Evolutionary conservation across 2,797 vertebrate genomes (phyloP), one percentile per base, ranked within the genome.

Genomic region (Danio kyathit): DNA sequence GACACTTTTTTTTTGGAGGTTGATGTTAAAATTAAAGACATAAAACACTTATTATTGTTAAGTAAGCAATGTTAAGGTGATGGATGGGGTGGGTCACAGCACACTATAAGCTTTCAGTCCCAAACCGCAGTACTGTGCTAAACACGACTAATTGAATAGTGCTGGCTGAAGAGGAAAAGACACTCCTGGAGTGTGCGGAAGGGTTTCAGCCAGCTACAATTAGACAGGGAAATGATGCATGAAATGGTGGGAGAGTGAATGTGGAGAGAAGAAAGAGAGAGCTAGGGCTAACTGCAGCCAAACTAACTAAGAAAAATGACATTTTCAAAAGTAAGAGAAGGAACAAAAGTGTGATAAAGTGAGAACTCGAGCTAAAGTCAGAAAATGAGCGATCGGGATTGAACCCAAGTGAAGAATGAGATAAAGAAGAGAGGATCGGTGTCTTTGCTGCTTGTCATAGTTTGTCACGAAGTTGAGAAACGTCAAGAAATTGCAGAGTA

Each of bases 181-280:
- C 78, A 48, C 69, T 74, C 59, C 87, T 90, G 87, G 84, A 71
- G 88, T 89, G 87, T 88, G 88, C 84, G 79, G 87, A 88, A 76
- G 73, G 66, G 76, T 87, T 90, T 90, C 91, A 92, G 89, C 91
- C 92, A 90, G 89, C 89, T 89, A 90, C 92, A 94, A 94, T 94
- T 94, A 94, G 93, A 94, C 91, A 89, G 89, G 89, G 90, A 94
- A 94, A 94, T 91, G 92, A 91, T 90, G 93, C 90, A 87, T 93
- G 91, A 93, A 94, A 94, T 92, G 89, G 89, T 83, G 84, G 51
- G 72, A 74, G 65, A 80, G 75, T 56, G 46, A 72, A 59, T 77
- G 80, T 74, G 83, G 76, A 72, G 63, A 52, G 59, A 75, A 66
- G 70, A 46, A 52, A 67, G 56, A 61, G 56, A 61, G 21, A 72